A percentile compares a stretch with the other conserved stretches of the same genome.
Conservation (phyloP, 2,888 invertebrate species). For the Eremobia ochroleuca region DNA sequence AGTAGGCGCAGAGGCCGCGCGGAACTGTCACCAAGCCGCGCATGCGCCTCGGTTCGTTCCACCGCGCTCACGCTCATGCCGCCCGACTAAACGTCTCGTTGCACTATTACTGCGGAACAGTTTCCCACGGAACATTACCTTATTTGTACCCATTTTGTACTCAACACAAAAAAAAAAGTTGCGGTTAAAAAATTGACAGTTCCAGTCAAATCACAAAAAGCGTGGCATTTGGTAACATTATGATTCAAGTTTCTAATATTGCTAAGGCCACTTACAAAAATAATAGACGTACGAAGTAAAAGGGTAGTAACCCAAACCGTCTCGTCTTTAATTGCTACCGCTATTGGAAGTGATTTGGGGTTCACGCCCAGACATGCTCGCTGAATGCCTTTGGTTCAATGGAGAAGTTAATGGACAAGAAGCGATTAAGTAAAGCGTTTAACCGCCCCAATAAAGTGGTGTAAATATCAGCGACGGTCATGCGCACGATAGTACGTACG, state of each 20-base stretch:
- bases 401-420: constrained; percentile 61
- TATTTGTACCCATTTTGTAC: constrained; percentile 44
- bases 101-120: constrained; percentile 63
- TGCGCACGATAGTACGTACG: constrained; percentile 34
- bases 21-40: constrained; percentile 82
- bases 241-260: constrained; percentile 44
- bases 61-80: constrained; percentile 78
- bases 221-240: constrained; percentile 57
- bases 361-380: constrained; percentile 75
- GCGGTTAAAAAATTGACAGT: constrained; percentile 57
- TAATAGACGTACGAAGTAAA: constrained; percentile 28
- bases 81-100: constrained; percentile 65
- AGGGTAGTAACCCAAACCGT: constrained; percentile 37
- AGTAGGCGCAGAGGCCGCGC: constrained; percentile 81
- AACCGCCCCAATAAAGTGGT: constrained; percentile 45
- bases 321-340: constrained; percentile 72
- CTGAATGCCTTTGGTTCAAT: constrained; percentile 40
- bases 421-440: constrained; percentile 60
- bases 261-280: constrained; percentile 19
- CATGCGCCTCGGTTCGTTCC: constrained; percentile 87
- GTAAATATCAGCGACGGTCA: constrained; percentile 51
- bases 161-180: constrained; percentile 61
- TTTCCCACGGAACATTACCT: constrained; percentile 75
- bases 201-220: constrained; percentile 53
- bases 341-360: constrained; percentile 74